Conservation (phyloP, 64 coral and sea anemone species). For the Astreopora myriophthalma region DNA sequence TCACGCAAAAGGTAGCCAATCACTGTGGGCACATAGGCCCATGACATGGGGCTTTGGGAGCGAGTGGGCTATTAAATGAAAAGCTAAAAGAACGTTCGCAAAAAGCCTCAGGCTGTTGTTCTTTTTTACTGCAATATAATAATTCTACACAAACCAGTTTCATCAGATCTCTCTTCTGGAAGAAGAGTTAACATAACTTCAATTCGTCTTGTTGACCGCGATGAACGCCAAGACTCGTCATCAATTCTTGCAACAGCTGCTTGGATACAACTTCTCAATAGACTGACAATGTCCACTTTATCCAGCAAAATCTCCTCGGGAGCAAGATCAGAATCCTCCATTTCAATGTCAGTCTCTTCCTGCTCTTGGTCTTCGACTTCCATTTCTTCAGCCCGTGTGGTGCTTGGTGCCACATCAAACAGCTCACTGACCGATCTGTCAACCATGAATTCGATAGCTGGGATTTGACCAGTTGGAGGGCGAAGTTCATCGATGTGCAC, state of each 20-base stretch:
- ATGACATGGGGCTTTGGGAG: no score
- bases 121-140: no score
- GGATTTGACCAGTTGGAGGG: conserved; percentile 54
- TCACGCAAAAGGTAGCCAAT: no score
- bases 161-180: conserved; percentile 27
- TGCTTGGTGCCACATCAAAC: conserved; percentile 54
- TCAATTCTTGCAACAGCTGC: conserved; percentile 81
- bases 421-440: conserved; percentile 64
- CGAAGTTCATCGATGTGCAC: conserved; percentile 25
- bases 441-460: conserved; percentile 72
- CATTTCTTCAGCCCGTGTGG: conserved; percentile 26
- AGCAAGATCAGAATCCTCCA: not conserved
- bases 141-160: not conserved
- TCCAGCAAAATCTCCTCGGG: not conserved
- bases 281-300: conserved; percentile 40
- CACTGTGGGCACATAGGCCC: no score
- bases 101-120: not conserved
- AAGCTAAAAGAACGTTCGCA: not conserved
- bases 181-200: conserved; percentile 70
- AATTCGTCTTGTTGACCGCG: conserved; percentile 65
- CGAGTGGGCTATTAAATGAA: no score
- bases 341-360: not conserved
- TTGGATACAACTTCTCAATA: conserved; percentile 71
- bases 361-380: conserved; percentile 46
- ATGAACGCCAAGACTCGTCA: conserved; percentile 39